Evolutionary conservation across 2,113 vertebrate genomes (phyloP).

Genomic region (Cranoglanis bouderius): DNA sequence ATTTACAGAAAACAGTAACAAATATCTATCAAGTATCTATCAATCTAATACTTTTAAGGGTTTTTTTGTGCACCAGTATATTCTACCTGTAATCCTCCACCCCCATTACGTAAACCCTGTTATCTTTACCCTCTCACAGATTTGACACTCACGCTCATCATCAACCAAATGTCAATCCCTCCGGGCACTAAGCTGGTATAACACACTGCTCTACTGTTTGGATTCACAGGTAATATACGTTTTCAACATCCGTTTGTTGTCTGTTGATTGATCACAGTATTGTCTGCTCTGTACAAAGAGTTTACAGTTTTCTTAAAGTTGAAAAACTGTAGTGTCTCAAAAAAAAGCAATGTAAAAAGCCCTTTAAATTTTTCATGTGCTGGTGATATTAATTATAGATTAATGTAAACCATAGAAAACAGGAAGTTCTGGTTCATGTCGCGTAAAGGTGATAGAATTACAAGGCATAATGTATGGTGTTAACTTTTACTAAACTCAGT

Average conservation of each 20-base stretch:
- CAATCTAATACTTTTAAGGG: neutral
- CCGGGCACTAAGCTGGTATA: constrained; percentile 4
- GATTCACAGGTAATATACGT: constrained; percentile 9
- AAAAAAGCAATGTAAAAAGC: constrained; percentile 11
- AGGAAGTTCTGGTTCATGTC: constrained; percentile 18
- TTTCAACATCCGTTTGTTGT: neutral
- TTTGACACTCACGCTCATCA: constrained; percentile 1
- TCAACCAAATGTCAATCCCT: constrained; percentile 27
- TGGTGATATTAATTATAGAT: constrained; percentile 65
- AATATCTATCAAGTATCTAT: too few relatives aligned
- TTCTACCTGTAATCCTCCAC: constrained; percentile 14
- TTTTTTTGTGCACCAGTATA: neutral
- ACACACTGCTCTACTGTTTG: constrained; percentile 13
- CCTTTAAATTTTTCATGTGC: constrained; percentile 63
- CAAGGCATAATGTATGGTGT: constrained; percentile 39
- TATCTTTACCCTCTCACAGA: constrained; percentile 18
- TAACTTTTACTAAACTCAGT: constrained; percentile 15
- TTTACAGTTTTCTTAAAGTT: neutral
- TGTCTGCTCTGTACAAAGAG: neutral
- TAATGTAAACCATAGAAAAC: constrained; percentile 54
- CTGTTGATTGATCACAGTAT: neutral
- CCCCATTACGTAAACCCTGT: constrained; percentile 30
- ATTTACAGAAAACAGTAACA: neutral
- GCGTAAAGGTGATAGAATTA: constrained; percentile 32
- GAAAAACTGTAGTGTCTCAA: constrained; percentile 42